Conservation (phyloP, 1,140 invertebrate genomes). For the Bursaphelenchus mucronatus region DNA sequence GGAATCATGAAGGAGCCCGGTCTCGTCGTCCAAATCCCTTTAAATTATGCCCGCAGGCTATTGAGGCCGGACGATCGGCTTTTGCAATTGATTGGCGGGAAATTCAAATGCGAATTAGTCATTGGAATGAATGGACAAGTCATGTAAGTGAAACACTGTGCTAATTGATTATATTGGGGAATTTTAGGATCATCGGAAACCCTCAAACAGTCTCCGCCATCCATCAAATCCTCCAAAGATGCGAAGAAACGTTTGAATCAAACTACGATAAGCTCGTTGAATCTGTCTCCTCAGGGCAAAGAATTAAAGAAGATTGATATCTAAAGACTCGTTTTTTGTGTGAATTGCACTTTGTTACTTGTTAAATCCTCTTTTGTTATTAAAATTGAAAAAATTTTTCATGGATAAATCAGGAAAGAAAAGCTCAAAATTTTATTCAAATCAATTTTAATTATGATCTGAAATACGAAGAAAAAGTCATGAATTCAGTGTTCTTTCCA, state of each 20-base stretch:
- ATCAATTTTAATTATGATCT: too few species aligned
- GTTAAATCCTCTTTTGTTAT: too few species aligned
- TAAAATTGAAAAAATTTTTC: too few species aligned
- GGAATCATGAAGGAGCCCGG: constrained; percentile 37
- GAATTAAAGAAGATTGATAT: too few species aligned
- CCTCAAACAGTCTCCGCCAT: constrained; percentile 11
- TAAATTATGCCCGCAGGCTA: constrained; percentile 33
- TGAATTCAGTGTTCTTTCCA: too few species aligned
- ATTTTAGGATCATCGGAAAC: constrained; percentile 13
- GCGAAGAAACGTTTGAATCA: constrained; percentile 13
- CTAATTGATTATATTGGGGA: background rate
- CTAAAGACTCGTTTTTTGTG: too few species aligned
- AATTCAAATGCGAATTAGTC: constrained; percentile 39
- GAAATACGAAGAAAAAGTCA: too few species aligned
- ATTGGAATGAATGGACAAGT: constrained; percentile 44
- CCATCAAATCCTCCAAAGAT: background rate
- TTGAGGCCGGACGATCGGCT: constrained; percentile 29
- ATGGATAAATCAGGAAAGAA: too few species aligned
- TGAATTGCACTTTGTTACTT: too few species aligned
- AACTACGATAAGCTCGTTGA: constrained; percentile 18
- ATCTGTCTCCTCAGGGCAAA: background rate
- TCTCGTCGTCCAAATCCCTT: constrained; percentile 29
- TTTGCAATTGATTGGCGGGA: constrained; percentile 23
- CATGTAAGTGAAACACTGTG: constrained; percentile 26
- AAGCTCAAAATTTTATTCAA: too few species aligned